Conservation (phyloP, 2,797 vertebrate species). For the Pangasius macronema region DNA sequence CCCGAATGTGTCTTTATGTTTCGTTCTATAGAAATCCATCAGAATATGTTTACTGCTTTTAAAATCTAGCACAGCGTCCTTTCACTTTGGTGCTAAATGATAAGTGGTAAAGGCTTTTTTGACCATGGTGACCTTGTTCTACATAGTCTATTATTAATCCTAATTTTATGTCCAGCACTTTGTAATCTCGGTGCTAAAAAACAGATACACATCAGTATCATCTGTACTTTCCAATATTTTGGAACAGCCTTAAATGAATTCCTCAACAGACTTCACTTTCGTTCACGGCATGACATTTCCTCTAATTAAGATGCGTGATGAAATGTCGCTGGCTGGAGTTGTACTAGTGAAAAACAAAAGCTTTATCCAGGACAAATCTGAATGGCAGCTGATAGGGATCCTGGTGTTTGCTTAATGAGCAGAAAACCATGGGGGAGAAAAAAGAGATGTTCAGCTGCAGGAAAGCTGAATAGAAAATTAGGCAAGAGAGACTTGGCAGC, state of each 20-base stretch:
- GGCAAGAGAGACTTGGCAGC: conserved; percentile 29
- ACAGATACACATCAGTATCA: background rate
- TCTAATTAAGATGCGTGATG: conserved; percentile 52
- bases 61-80: background rate
- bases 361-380: conserved; percentile 57
- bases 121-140: background rate
- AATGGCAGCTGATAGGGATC: conserved; percentile 54
- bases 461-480: conserved; percentile 52
- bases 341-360: conserved; percentile 55
- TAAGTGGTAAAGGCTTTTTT: background rate
- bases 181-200: no score
- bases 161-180: background rate
- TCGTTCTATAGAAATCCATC: background rate
- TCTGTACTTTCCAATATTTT: conserved; percentile 1
- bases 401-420: conserved; percentile 56
- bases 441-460: conserved; percentile 32
- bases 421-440: conserved; percentile 49
- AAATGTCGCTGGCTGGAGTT: conserved; percentile 55
- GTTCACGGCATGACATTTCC: conserved; percentile 51
- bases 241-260: conserved; percentile 4
- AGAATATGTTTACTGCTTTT: no score
- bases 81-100: background rate
- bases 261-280: conserved; percentile 30
- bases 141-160: no score
- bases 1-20: background rate